Conservation (phyloP, 2,113 vertebrate species). For the Corydoras maculifer region DNA sequence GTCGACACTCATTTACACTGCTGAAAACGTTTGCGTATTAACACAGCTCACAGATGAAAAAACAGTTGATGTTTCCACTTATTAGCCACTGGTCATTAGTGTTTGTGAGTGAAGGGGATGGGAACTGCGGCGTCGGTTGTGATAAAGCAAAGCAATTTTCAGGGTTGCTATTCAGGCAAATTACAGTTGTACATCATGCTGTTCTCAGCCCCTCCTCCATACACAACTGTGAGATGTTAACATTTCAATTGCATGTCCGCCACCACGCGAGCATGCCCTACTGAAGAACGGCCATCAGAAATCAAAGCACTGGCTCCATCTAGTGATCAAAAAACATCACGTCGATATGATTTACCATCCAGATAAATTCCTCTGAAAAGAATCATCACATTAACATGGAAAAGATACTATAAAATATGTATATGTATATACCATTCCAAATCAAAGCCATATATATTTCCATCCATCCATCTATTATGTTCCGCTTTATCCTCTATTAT, state of each 20-base stretch:
- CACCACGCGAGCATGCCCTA: slow-evolving; percentile 42
- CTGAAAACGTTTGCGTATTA: background rate
- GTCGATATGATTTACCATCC: no score
- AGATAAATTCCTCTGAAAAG: background rate
- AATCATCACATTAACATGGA: background rate
- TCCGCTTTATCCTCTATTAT: no score
- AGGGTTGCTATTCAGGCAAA: slow-evolving; percentile 55
- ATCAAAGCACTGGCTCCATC: slow-evolving; percentile 60
- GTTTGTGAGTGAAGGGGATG: slow-evolving; percentile 26
- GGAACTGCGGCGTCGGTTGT: slow-evolving; percentile 48
- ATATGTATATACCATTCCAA: no score
- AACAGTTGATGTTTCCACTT: slow-evolving; percentile 51
- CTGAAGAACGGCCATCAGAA: background rate
- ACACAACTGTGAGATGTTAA: slow-evolving; percentile 52
- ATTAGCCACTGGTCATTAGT: slow-evolving; percentile 58
- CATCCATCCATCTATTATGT: no score
- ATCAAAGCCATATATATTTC: no score
- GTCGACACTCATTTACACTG: background rate
- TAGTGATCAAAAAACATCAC: slow-evolving; percentile 43
- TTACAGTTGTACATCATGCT: slow-evolving; percentile 64
- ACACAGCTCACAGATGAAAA: background rate
- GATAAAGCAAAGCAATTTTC: slow-evolving; percentile 70
- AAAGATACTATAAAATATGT: no score
- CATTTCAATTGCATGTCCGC: slow-evolving; percentile 54
- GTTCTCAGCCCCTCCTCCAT: slow-evolving; percentile 41